A percentile compares a stretch with the other conserved stretches of the same genome.
Evolutionary conservation across 2,113 vertebrate genomes (phyloP).

Genomic region (Sterrhoptilus dennistouni): DNA sequence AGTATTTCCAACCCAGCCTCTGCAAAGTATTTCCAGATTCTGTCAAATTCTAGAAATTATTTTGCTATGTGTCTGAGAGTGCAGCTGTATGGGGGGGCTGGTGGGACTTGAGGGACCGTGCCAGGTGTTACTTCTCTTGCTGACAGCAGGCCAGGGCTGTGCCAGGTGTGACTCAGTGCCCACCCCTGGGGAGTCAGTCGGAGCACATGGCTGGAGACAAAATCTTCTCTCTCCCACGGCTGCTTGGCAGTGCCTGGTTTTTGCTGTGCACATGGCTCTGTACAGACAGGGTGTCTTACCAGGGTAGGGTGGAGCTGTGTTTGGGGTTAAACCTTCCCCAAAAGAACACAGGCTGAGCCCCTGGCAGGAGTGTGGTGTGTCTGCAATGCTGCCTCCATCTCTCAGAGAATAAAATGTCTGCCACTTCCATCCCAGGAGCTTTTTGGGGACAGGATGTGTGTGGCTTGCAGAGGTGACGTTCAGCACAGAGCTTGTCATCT

Average conservation of each 20-base stretch:
- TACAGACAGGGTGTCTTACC: background rate
- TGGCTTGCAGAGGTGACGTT: background rate
- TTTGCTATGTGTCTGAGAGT: background rate
- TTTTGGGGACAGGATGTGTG: background rate
- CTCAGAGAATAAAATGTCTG: background rate
- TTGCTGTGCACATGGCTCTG: background rate
- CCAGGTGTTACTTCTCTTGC: background rate
- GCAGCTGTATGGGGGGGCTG: background rate
- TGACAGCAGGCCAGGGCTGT: rapidly evolving
- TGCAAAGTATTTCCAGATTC: background rate
- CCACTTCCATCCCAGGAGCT: rapidly evolving
- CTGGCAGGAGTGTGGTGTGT: background rate
- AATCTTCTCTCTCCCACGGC: background rate
- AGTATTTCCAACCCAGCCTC: background rate
- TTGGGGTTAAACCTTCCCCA: background rate
- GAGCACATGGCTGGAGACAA: background rate
- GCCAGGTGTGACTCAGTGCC: background rate
- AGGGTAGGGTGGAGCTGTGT: background rate
- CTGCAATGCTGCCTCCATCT: rapidly evolving
- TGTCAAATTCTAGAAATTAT: background rate
- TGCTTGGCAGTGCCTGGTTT: background rate
- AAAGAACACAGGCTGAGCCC: background rate
- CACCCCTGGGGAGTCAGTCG: rapidly evolving
- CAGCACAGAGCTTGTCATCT: background rate
- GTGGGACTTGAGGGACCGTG: background rate